Percentiles rank a stretch among this genome's conserved stretches.
Evolutionary conservation across 2,797 vertebrate genomes (phyloP).

Genomic region (Poecilia velifera): DNA sequence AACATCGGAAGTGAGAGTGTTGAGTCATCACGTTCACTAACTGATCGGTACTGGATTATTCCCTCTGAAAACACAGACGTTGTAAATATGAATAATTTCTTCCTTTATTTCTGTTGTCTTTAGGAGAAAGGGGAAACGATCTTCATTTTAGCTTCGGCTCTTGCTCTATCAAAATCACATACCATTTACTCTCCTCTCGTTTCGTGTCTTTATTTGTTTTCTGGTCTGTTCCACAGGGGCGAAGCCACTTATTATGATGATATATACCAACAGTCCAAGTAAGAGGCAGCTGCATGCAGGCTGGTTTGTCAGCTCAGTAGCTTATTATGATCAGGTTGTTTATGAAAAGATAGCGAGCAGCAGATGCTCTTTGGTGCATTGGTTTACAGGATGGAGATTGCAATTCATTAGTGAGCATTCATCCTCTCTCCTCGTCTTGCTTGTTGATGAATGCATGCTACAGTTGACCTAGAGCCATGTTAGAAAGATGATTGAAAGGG

Average conservation of each 20-base stretch:
- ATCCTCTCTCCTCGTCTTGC: slow-evolving; percentile 22
- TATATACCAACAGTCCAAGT: slow-evolving; percentile 78
- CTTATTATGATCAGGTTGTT: slow-evolving; percentile 19
- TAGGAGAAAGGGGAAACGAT: not conserved
- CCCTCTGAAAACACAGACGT: not conserved
- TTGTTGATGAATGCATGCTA: slow-evolving; percentile 43
- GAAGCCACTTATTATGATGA: slow-evolving; percentile 77
- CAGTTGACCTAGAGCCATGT: slow-evolving; percentile 14
- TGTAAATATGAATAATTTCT: not conserved
- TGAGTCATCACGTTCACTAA: not conserved
- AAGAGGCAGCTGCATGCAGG: slow-evolving; percentile 72
- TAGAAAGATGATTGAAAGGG: slow-evolving; percentile 19
- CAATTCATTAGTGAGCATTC: slow-evolving; percentile 33
- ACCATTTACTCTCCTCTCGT: not conserved
- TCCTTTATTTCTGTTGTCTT: not conserved
- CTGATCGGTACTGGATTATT: not conserved
- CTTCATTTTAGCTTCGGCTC: not conserved
- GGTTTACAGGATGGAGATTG: slow-evolving; percentile 24
- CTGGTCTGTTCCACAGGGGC: slow-evolving; percentile 71
- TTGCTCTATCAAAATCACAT: not conserved
- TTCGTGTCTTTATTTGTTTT: slow-evolving; percentile 38
- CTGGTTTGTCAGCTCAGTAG: slow-evolving; percentile 34
- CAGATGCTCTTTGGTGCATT: slow-evolving; percentile 23
- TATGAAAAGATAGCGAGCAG: slow-evolving; percentile 10
- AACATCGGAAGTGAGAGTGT: no score